These are phyloP conservation scores for Poecilia wingei DNA, from an alignment of 2,797 vertebrate genomes.

Conservation along the genomic window DNA sequence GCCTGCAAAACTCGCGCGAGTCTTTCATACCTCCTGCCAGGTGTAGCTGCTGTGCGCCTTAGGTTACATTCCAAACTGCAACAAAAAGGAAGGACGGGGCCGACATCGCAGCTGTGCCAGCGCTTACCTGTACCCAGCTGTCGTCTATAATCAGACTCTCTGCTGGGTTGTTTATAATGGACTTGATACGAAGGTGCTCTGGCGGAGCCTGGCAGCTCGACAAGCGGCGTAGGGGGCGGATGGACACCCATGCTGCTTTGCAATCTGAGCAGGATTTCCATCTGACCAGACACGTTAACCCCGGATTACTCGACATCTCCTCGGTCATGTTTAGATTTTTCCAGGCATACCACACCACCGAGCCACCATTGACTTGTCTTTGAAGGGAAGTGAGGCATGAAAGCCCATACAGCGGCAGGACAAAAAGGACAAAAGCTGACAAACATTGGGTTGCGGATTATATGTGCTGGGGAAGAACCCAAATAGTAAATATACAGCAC, in stretches of 20 bases:
- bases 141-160: constrained; percentile 60
- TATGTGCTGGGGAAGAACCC: neutral
- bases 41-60: constrained; percentile 22
- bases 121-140: constrained; percentile 58
- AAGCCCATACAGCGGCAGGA: constrained; percentile 32
- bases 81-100: constrained; percentile 26
- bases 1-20: constrained; percentile 6
- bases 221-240: constrained; percentile 55
- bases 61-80: constrained; percentile 22
- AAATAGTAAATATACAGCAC: neutral
- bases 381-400: constrained; percentile 51
- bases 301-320: constrained; percentile 67
- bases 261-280: constrained; percentile 80
- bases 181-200: constrained; percentile 38
- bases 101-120: constrained; percentile 51
- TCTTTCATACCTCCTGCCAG: constrained; percentile 26
- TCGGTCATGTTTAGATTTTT: constrained; percentile 70
- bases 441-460: neutral
- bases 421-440: constrained; percentile 30
- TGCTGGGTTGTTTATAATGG: constrained; percentile 46
- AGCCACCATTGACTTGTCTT: constrained; percentile 47
- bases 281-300: constrained; percentile 73
- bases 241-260: constrained; percentile 72
- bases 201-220: constrained; percentile 64
- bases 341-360: constrained; percentile 28